Percentiles rank a stretch among this genome's conserved stretches.
Evolutionary conservation across 2,888 invertebrate species (phyloP).

Genomic region (Blastobasis lacticolella): DNA sequence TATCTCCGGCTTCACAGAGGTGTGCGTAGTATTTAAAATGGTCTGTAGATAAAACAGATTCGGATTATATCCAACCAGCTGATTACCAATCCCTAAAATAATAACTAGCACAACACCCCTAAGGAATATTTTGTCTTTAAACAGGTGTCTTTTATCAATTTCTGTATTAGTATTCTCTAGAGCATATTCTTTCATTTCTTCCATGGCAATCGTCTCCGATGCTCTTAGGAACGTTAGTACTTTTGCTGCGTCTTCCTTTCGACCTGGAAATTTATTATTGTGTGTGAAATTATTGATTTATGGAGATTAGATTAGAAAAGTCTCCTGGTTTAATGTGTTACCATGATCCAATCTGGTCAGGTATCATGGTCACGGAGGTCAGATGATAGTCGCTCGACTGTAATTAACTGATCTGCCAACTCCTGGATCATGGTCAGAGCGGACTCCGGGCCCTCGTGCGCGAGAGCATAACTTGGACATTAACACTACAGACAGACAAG

Average conservation of each 20-base stretch:
- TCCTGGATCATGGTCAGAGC: too few species aligned
- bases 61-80: constrained; percentile 19
- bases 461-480: too few species aligned
- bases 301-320: constrained; percentile 28
- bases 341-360: too few species aligned
- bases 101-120: constrained; percentile 13
- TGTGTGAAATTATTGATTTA: constrained; percentile 24
- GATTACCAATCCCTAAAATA: constrained; percentile 11
- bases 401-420: constrained; percentile 8
- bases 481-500: too few species aligned
- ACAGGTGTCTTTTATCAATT: constrained; percentile 14
- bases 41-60: constrained; percentile 24
- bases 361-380: too few species aligned
- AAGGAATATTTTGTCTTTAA: constrained; percentile 17
- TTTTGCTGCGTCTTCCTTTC: constrained; percentile 32
- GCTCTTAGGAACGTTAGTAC: constrained; percentile 36
- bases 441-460: too few species aligned
- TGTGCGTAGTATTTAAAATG: constrained; percentile 23
- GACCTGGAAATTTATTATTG: constrained; percentile 26
- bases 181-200: constrained; percentile 43
- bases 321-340: constrained; percentile 17
- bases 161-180: constrained; percentile 2
- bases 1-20: constrained; percentile 19
- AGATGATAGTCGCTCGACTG: too few species aligned
- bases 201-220: constrained; percentile 31